Conservation (phyloP, 2,888 invertebrate species). For the Lasius fuliginosus region DNA sequence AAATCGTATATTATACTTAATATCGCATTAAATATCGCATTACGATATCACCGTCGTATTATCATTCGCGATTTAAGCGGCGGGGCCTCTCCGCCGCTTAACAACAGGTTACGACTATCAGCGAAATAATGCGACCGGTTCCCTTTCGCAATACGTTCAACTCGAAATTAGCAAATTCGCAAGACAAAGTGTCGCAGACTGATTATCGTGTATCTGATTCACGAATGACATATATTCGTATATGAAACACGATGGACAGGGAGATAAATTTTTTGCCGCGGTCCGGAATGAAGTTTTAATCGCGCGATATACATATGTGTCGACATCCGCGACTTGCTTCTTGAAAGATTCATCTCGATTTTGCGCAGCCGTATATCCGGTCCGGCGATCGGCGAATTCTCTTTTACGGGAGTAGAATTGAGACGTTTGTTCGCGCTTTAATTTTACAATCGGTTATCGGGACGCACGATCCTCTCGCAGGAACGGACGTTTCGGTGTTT, state of each 20-base stretch:
- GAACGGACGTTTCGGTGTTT: conserved; percentile 54
- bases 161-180: conserved; percentile 57
- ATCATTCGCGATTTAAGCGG: conserved; percentile 34
- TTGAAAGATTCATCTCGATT: not conserved
- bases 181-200: conserved; percentile 8
- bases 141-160: conserved; percentile 50
- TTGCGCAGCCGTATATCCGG: not conserved
- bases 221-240: not conserved
- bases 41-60: conserved; percentile 38
- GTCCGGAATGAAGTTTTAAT: conserved; percentile 14
- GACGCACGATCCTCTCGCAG: conserved; percentile 4
- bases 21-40: conserved; percentile 50
- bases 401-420: not conserved
- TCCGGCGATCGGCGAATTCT: not conserved
- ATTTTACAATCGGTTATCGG: conserved; percentile 37
- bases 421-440: conserved; percentile 22
- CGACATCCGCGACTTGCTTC: not conserved
- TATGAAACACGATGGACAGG: not conserved
- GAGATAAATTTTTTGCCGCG: not conserved
- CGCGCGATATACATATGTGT: not conserved
- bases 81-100: conserved; percentile 32
- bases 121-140: conserved; percentile 58
- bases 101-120: conserved; percentile 35
- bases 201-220: conserved; percentile 16
- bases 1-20: conserved; percentile 50